A percentile compares a stretch with the other conserved stretches of the same genome.
phyloP scores from a whole-genome alignment of 2,797 vertebrate species.

The Dipus sagitta region DNA sequence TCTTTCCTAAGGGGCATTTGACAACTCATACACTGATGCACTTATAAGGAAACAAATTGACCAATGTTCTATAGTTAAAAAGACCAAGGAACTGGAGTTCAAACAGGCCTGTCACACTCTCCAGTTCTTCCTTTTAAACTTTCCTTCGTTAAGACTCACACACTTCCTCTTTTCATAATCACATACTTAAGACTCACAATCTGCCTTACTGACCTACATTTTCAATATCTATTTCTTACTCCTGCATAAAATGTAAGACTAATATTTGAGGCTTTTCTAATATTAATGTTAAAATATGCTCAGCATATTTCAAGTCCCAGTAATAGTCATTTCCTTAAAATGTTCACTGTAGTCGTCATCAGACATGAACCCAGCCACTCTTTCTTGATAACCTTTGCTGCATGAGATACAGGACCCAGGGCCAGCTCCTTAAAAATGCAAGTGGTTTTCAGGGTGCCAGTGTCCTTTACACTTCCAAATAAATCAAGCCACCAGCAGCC shows the following conservation, averaged over 20 bases:
- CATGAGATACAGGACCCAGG: background rate
- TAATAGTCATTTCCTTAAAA: background rate
- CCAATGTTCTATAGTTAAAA: background rate
- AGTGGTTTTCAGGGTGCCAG: background rate
- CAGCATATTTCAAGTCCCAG: background rate
- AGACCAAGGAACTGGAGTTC: background rate
- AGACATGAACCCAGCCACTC: background rate
- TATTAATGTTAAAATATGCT: constrained; percentile 12
- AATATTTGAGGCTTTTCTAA: background rate
- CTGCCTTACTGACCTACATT: background rate
- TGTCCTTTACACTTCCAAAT: too few species aligned
- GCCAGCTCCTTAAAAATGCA: background rate
- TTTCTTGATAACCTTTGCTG: background rate
- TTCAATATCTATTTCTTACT: background rate
- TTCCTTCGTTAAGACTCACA: too few species aligned
- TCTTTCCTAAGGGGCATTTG: background rate
- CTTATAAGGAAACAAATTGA: background rate
- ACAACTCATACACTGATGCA: too few species aligned
- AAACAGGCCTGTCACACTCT: background rate
- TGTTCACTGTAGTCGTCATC: background rate
- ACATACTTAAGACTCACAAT: too few species aligned
- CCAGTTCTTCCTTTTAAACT: background rate
- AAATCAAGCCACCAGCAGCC: background rate
- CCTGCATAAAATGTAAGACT: background rate
- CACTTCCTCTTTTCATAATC: too few species aligned